These are phyloP conservation scores for Cercopithecus neglectus DNA, from an alignment of 2,797 vertebrate genomes.

Conservation along the genomic window DNA sequence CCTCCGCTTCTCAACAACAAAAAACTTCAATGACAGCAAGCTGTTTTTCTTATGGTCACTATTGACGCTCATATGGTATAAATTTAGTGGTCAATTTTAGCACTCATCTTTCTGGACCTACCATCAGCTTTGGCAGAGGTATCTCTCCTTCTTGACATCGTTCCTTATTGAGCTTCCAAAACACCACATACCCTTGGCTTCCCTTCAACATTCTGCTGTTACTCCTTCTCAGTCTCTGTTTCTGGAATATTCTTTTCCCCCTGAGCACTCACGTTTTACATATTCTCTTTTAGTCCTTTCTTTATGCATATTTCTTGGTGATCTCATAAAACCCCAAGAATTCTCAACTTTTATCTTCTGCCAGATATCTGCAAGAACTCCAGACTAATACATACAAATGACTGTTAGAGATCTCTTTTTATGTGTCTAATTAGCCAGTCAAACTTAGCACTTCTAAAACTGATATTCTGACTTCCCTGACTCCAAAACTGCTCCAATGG, in stretches of 20 bases:
- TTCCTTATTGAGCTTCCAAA: background rate
- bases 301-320: background rate
- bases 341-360: background rate
- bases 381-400: accelerated
- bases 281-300: background rate
- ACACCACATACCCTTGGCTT: background rate
- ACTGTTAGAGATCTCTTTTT: background rate
- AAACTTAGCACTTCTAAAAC: background rate
- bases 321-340: background rate
- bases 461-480: background rate
- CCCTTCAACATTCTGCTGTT: background rate
- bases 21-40: background rate
- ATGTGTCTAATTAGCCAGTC: background rate
- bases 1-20: accelerated
- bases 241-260: background rate
- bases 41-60: background rate
- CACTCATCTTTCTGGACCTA: accelerated
- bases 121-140: background rate
- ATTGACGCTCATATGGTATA: background rate
- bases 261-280: background rate
- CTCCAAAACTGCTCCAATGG: background rate
- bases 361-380: background rate
- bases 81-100: background rate
- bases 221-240: background rate
- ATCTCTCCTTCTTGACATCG: background rate